Base-by-base conservation (phyloP, 1,140 invertebrate species). In the Batillaria attramentaria region DNA sequence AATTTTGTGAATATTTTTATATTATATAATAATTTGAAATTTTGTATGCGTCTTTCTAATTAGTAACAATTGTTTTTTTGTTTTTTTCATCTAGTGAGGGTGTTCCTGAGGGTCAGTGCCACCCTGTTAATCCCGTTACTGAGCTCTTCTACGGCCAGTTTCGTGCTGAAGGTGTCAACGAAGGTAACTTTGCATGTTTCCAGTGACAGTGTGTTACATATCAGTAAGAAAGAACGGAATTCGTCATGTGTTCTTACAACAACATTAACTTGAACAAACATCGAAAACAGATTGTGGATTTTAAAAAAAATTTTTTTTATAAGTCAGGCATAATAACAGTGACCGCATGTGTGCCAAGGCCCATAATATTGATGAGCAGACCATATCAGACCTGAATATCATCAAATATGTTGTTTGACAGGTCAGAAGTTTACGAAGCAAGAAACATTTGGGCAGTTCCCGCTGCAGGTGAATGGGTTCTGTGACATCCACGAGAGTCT, bases 81-180 rank as follows among this genome's bases (percentile, higher is more conserved):
- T 62, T 62, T 3, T 31, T 62, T 10, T 62, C 8, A 28, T 62
- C n/a, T 62, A 28, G n/a, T 28, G n/a, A 62, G 57, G 57, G 57
- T 6, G 24, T 10, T 0, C 24, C 33, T 62, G 24, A 31, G n/a
- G 8, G 24, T 8, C 68, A n/a, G 24, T 80, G 2, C 24, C 4
- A 28, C 10, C 24, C 46, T 70, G 50, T n/a, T n/a, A 92, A 92
- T 83, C 92, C 92, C 18, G 92, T 92, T 84, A 85, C 91, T 13
- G 88, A 92, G 81, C 84, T 92, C 65, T 92, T 92, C 83, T 92
- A 92, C 87, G 92, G 92, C 6, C 90, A 92, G 78, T 91, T 90
- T 77, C 84, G 87, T 73, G 91, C 90, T 54, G 91, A 92, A 79
- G 90, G 91, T 8, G 84, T 86, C 2, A 88, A 91, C 84, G 88